Percentiles rank a stretch among this genome's conserved stretches.
phyloP scores from a whole-genome alignment of 2,888 invertebrate species.

The Leucoma salicis region DNA sequence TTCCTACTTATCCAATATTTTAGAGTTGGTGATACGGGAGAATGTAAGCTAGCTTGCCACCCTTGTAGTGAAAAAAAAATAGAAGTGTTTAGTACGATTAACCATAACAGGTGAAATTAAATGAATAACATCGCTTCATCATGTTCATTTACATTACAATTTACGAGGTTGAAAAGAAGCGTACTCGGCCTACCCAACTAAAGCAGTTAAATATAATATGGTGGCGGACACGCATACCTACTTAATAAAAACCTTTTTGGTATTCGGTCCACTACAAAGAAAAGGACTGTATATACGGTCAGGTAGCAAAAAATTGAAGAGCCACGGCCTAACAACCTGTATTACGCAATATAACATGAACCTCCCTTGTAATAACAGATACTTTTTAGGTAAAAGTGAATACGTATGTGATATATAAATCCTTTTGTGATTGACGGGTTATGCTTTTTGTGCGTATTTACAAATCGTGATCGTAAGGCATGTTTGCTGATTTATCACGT shows the following conservation, averaged over 20 bases:
- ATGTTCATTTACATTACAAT: conserved; percentile 12
- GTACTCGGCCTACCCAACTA: neutral
- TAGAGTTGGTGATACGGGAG: no score
- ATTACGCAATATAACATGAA: conserved; percentile 19
- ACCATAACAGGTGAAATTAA: no score
- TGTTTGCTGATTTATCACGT: no score
- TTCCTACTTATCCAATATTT: no score
- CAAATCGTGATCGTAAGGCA: no score
- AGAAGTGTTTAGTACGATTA: no score
- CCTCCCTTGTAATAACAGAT: conserved; percentile 11
- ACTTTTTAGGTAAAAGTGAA: conserved; percentile 3
- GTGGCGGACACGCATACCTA: conserved; percentile 39
- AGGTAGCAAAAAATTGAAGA: conserved; percentile 25
- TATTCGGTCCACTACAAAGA: conserved; percentile 30
- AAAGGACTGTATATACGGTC: conserved; percentile 12
- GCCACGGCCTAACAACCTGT: neutral
- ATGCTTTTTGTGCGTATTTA: no score
- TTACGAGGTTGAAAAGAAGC: conserved; percentile 23
- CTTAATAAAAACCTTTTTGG: conserved; percentile 35
- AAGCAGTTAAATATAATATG: conserved; percentile 32
- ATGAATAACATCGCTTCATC: neutral
- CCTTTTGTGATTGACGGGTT: no score
- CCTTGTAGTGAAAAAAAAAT: no score
- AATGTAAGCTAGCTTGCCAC: no score
- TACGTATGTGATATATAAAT: neutral